These are phyloP conservation scores for Acanthosoma haemorrhoidale DNA, from an alignment of 2,888 invertebrate genomes.

Conservation along the genomic window DNA sequence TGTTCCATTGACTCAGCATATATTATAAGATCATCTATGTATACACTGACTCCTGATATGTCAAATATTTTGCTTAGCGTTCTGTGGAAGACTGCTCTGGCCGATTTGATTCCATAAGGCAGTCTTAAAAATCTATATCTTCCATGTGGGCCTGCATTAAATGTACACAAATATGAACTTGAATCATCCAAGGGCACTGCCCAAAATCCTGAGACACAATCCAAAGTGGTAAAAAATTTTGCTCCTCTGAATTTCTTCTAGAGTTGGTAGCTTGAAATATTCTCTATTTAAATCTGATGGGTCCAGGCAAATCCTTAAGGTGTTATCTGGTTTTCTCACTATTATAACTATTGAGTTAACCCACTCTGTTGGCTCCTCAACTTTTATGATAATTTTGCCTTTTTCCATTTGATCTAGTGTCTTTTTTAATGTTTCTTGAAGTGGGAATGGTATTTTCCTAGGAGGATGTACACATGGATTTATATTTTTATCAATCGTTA, in stretches of 20 bases:
- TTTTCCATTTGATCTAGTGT: slow-evolving; percentile 13
- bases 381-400: neutral
- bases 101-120: neutral
- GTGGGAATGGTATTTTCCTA: neutral
- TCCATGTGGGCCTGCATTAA: neutral
- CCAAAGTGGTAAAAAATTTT: slow-evolving; percentile 4
- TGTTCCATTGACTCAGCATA: too few relatives aligned
- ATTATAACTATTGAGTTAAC: slow-evolving; percentile 14
- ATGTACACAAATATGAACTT: neutral
- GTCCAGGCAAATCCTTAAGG: slow-evolving; percentile 3
- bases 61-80: too few relatives aligned
- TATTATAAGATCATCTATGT: too few relatives aligned
- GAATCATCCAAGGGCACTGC: neutral
- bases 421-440: slow-evolving; percentile 17
- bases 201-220: slow-evolving; percentile 2
- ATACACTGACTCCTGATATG: too few relatives aligned
- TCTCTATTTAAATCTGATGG: slow-evolving; percentile 15
- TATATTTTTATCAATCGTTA: slow-evolving; percentile 1
- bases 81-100: too few relatives aligned
- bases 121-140: neutral
- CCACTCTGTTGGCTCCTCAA: neutral
- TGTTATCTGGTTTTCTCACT: slow-evolving; percentile 12
- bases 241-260: neutral
- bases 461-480: neutral
- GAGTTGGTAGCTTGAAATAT: neutral